Percentiles rank a stretch among this genome's conserved stretches.
Conservation (phyloP, 2,888 invertebrate species). For the Perithous albicinctus region DNA sequence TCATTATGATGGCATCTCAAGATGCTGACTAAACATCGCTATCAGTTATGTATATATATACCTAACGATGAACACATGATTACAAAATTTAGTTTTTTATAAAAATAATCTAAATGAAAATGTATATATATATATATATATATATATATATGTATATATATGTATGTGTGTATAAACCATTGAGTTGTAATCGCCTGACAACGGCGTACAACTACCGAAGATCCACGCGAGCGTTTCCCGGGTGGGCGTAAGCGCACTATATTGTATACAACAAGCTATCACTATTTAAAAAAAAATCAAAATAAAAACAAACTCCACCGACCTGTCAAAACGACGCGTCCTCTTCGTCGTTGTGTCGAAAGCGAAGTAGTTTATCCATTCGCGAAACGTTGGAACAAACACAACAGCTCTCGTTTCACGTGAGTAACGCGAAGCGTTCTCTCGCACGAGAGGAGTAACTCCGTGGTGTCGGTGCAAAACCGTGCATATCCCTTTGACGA, state of each 20-base stretch:
- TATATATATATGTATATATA: too few species aligned
- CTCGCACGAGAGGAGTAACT: neutral
- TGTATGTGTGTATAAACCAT: too few species aligned
- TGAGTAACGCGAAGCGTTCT: slow-evolving; percentile 35
- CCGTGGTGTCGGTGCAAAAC: slow-evolving; percentile 8
- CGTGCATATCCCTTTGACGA: slow-evolving; percentile 56
- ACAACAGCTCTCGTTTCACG: slow-evolving; percentile 32
- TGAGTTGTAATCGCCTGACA: neutral
- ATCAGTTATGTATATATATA: too few species aligned
- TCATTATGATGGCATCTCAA: too few species aligned
- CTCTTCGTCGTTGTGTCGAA: neutral
- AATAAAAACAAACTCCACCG: slow-evolving; percentile 10
- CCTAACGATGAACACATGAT: too few species aligned
- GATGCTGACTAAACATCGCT: too few species aligned
- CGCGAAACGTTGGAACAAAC: slow-evolving; percentile 7
- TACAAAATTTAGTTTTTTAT: too few species aligned
- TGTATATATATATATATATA: too few species aligned
- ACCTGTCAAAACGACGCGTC: slow-evolving; percentile 38
- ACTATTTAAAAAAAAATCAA: neutral
- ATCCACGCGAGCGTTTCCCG: neutral
- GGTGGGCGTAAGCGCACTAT: too few species aligned
- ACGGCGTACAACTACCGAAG: neutral
- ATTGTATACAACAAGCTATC: too few species aligned
- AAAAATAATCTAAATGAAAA: too few species aligned
- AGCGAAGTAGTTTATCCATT: slow-evolving; percentile 11